Evolutionary conservation across 2,797 vertebrate species (phyloP).

Genomic region (Notoglanidium macrostoma): DNA sequence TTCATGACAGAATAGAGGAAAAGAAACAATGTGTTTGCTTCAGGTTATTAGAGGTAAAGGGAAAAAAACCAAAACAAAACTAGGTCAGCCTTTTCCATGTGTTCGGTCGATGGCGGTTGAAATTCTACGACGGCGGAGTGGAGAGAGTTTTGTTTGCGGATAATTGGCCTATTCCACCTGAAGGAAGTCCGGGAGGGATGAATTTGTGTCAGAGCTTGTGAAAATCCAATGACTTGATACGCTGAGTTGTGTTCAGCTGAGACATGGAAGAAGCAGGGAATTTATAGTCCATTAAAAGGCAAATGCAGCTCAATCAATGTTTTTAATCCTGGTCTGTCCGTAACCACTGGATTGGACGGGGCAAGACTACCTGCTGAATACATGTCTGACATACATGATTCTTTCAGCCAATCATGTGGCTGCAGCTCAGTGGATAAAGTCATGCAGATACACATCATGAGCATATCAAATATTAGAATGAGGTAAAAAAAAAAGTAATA

Average conservation of each 20-base stretch:
- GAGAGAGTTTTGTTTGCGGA: constrained; percentile 40
- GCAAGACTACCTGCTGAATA: neutral
- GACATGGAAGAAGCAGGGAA: neutral
- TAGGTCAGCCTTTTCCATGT: constrained; percentile 52
- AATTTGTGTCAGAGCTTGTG: constrained; percentile 40
- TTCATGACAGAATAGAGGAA: constrained; percentile 42
- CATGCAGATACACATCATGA: neutral
- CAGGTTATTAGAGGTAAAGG: constrained; percentile 6
- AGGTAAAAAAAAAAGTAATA: neutral
- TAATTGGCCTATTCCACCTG: constrained; percentile 48
- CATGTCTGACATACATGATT: neutral
- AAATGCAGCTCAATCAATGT: neutral
- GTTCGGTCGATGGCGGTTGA: constrained; percentile 46
- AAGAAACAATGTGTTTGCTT: constrained; percentile 15
- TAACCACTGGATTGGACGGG: neutral
- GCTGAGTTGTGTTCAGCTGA: neutral
- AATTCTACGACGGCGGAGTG: constrained; percentile 36
- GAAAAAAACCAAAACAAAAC: constrained; percentile 31
- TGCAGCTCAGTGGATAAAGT: neutral
- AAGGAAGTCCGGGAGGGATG: constrained; percentile 18
- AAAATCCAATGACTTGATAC: constrained; percentile 28
- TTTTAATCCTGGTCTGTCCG: neutral
- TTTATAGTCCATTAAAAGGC: neutral
- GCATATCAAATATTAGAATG: neutral
- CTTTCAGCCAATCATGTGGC: neutral